A percentile compares a stretch with the other conserved stretches of the same genome.
Conservation (phyloP, 1,140 invertebrate genomes). For the Proales similis region DNA sequence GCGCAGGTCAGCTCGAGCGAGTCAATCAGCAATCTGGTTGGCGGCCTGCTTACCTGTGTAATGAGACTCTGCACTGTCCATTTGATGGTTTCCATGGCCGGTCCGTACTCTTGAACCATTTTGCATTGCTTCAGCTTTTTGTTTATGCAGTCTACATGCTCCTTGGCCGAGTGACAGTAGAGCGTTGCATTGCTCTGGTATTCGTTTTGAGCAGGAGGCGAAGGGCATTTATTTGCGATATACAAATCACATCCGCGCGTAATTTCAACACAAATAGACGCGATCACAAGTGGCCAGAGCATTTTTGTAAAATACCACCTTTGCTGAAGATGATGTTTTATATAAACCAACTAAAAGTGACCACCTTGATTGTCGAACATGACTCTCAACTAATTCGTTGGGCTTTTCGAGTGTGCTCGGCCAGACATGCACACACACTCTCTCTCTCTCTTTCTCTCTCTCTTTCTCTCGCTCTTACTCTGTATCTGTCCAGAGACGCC, state of each 20-base stretch:
- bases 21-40: neutral
- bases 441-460: too few relatives aligned
- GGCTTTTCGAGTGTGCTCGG: too few relatives aligned
- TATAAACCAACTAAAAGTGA: too few relatives aligned
- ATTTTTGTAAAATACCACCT: too few relatives aligned
- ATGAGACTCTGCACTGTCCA: slow-evolving; percentile 22
- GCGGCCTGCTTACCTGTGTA: neutral
- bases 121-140: slow-evolving; percentile 23
- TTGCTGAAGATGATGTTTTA: too few relatives aligned
- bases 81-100: slow-evolving; percentile 35
- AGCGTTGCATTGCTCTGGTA: slow-evolving; percentile 22
- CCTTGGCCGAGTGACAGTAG: slow-evolving; percentile 26
- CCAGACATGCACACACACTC: too few relatives aligned
- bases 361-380: too few relatives aligned
- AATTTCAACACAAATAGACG: slow-evolving; percentile 3
- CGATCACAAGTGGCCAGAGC: slow-evolving; percentile 3
- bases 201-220: slow-evolving; percentile 11
- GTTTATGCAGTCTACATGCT: slow-evolving; percentile 36
- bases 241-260: slow-evolving; percentile 35
- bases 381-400: too few relatives aligned
- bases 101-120: slow-evolving; percentile 31
- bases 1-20: neutral
- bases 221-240: slow-evolving; percentile 27
- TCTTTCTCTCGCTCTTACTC: too few relatives aligned
- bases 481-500: too few relatives aligned